These are phyloP conservation scores for Scarus forsteni DNA, from an alignment of 2,797 vertebrate genomes.

Conservation along the genomic window DNA sequence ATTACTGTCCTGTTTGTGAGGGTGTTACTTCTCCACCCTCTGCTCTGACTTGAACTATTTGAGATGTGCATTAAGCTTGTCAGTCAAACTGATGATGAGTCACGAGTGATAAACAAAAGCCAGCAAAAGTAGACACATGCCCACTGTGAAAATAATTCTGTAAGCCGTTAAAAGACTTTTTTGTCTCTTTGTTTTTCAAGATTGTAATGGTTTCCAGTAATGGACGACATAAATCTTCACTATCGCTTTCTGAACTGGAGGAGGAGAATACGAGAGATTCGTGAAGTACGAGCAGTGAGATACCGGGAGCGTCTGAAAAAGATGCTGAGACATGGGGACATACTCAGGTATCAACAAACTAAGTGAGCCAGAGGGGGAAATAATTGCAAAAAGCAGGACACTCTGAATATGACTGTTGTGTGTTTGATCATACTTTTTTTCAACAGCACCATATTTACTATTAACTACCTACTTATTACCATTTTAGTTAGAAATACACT, in stretches of 20 bases:
- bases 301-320: conserved; percentile 92
- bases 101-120: background rate
- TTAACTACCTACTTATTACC: too few relatives aligned
- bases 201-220: conserved; percentile 81
- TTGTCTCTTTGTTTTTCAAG: conserved; percentile 39
- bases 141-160: background rate
- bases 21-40: background rate
- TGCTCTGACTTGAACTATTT: background rate
- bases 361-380: too few relatives aligned
- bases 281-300: conserved; percentile 90
- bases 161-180: background rate
- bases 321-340: conserved; percentile 92
- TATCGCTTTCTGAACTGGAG: conserved; percentile 96
- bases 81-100: background rate
- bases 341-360: conserved; percentile 87
- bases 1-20: background rate
- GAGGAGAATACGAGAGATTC: conserved; percentile 91
- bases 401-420: too few relatives aligned
- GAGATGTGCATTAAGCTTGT: background rate
- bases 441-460: too few relatives aligned
- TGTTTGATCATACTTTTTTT: too few relatives aligned
- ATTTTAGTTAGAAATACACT: too few relatives aligned
- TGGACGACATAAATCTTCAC: conserved; percentile 97
- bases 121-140: background rate
- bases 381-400: too few relatives aligned